phyloP scores from a whole-genome alignment of 2,888 invertebrate genomes.

The Loripinus fragilis region DNA sequence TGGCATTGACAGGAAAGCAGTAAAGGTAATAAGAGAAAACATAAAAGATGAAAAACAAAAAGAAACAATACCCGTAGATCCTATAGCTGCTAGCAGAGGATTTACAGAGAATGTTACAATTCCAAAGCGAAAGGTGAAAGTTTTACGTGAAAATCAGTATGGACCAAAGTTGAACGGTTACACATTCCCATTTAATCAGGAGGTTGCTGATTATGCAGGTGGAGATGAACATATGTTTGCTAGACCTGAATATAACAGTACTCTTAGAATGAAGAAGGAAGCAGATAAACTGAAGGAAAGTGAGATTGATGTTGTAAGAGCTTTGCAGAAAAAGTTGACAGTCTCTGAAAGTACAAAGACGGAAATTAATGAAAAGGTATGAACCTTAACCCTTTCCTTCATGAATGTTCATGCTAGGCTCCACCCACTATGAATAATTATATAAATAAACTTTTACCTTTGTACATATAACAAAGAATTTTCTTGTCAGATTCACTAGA shows the following conservation, averaged over 20 bases:
- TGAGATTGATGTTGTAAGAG: constrained; percentile 66
- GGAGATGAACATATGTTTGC: constrained; percentile 74
- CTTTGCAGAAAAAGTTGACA: constrained; percentile 67
- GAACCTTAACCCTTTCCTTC: too few relatives aligned
- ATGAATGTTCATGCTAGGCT: too few relatives aligned
- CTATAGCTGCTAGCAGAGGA: constrained; percentile 42
- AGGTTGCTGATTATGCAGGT: constrained; percentile 31
- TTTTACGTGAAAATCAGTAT: constrained; percentile 69
- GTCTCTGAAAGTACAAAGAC: constrained; percentile 65
- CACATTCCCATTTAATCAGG: constrained; percentile 68
- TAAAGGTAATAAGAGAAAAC: constrained; percentile 48
- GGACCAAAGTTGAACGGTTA: constrained; percentile 60
- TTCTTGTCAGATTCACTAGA: too few relatives aligned
- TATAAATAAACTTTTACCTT: too few relatives aligned
- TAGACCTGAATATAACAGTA: constrained; percentile 78
- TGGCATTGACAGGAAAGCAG: constrained; percentile 18
- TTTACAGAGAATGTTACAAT: constrained; percentile 30
- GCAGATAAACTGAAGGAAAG: constrained; percentile 66
- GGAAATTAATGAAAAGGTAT: constrained; percentile 77
- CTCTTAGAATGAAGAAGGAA: constrained; percentile 71
- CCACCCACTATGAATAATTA: too few relatives aligned
- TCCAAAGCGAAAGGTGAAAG: constrained; percentile 61
- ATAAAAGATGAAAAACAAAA: not conserved
- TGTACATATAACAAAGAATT: too few relatives aligned
- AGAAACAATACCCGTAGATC: constrained; percentile 30